Evolutionary conservation across 2,888 invertebrate species (phyloP), one percentile per base, ranked within the genome.

Genomic region (Ametastegia equiseti): DNA sequence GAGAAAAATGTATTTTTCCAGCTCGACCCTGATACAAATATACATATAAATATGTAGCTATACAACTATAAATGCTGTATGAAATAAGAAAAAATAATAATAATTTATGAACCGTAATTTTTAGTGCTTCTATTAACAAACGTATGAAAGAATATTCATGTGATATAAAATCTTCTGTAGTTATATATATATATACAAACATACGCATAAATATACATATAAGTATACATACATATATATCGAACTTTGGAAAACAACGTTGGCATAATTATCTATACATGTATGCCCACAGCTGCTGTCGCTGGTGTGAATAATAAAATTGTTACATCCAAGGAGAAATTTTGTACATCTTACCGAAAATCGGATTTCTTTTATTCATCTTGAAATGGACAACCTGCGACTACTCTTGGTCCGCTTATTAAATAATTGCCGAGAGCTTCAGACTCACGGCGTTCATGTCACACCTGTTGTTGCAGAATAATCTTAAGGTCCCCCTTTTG

Each of bases 381-480:
- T n/a, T n/a, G n/a, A n/a, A n/a, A n/a, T n/a, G n/a, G n/a, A n/a
- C n/a, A n/a, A n/a, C n/a, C n/a, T n/a, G n/a, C n/a, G n/a, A n/a
- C n/a, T n/a, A n/a, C n/a, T n/a, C n/a, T n/a, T n/a, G n/a, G n/a
- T n/a, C n/a, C n/a, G 42, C 42, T 42, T 42, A 42, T 42, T 42
- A 42, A 9, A 42, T 42, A 42, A 42, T 42, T 42, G 9, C 5
- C 42, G 5, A 6, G 9, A 42, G 42, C 6, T n/a, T n/a, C 42
- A 9, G 42, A 42, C 6, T 42, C 42, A 42, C 57, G 23, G 13
- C 57, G 27, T 23, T 60, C 23, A 60, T 60, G 13, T 13, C 27
- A 19, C 69, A 69, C 69, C 69, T 69, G 69, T 69, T 69, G 67
- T 69, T 45, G 45, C 69, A 69, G 45, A 69, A n/a, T n/a, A 45